phyloP scores from a whole-genome alignment of 1,140 invertebrate genomes.

The Drosophila sp. region DNA sequence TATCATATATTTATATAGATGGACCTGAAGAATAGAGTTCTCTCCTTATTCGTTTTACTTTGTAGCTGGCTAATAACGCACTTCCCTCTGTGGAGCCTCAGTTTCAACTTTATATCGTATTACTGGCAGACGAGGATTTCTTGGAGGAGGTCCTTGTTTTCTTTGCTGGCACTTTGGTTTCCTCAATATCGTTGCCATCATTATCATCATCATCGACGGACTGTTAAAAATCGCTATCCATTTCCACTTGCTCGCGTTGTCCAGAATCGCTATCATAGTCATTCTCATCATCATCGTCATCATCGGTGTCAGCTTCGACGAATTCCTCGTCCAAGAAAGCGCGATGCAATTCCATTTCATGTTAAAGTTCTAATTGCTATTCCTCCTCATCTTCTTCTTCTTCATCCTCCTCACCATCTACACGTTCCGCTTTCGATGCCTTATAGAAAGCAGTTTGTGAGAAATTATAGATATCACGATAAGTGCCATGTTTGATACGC shows the following conservation, averaged over 20 bases:
- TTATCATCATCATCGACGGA: constrained; percentile 67
- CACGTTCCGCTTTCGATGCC: constrained; percentile 91
- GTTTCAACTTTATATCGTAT: constrained; percentile 91
- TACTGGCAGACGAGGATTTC: constrained; percentile 67
- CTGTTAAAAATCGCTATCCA: constrained; percentile 88
- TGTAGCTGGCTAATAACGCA: constrained; percentile 78
- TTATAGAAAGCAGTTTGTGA: constrained; percentile 96
- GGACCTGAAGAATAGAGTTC: constrained; percentile 39
- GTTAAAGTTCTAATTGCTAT: constrained; percentile 84
- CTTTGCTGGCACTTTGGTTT: constrained; percentile 69
- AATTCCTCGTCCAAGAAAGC: constrained; percentile 86
- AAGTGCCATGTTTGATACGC: constrained; percentile 96
- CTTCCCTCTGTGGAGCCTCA: constrained; percentile 70
- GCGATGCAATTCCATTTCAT: constrained; percentile 83
- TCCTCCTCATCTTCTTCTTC: constrained; percentile 86
- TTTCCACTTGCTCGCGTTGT: constrained; percentile 85
- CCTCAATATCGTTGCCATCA: constrained; percentile 88
- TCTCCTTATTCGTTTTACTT: constrained; percentile 17
- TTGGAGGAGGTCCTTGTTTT: constrained; percentile 41
- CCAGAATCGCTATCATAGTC: constrained; percentile 87
- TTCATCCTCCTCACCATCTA: constrained; percentile 88
- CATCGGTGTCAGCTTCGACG: constrained; percentile 88
- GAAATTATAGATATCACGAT: constrained; percentile 98
- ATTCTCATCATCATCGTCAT: constrained; percentile 41
- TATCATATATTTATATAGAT: constrained; percentile 40